Evolutionary conservation across 2,888 invertebrate genomes (phyloP).

Genomic region (Hermaeophaga mercurialis): DNA sequence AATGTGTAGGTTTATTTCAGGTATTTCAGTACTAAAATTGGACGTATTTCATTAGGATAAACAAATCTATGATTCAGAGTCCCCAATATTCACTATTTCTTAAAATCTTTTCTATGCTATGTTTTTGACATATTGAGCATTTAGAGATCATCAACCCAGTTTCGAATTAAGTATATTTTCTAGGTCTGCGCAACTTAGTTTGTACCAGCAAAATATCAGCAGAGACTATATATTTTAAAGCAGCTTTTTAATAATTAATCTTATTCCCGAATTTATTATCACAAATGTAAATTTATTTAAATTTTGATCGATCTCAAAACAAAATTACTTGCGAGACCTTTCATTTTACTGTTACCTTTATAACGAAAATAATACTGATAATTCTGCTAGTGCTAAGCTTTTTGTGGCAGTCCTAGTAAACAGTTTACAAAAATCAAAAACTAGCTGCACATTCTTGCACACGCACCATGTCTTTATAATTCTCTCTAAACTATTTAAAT

Average conservation of each 20-base stretch:
- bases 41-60: no score
- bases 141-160: conserved; percentile 15
- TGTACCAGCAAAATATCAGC: neutral
- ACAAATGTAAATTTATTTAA: neutral
- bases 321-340: no score
- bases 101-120: conserved; percentile 1
- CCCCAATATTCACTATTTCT: no score
- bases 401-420: conserved; percentile 7
- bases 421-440: conserved; percentile 51
- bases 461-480: conserved; percentile 27
- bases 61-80: no score
- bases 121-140: conserved; percentile 10
- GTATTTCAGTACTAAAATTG: neutral
- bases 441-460: conserved; percentile 52
- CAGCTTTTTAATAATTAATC: no score
- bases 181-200: neutral
- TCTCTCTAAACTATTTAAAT: conserved; percentile 50
- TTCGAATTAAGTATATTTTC: conserved; percentile 11
- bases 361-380: neutral
- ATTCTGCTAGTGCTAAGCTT: no score
- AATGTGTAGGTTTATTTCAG: no score
- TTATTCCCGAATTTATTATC: neutral
- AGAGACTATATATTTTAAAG: neutral
- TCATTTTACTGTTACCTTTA: neutral
- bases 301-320: no score